A percentile compares a stretch with the other conserved stretches of the same genome.
phyloP scores from a whole-genome alignment of 1,140 invertebrate genomes.

The Frieseomelitta varia region DNA sequence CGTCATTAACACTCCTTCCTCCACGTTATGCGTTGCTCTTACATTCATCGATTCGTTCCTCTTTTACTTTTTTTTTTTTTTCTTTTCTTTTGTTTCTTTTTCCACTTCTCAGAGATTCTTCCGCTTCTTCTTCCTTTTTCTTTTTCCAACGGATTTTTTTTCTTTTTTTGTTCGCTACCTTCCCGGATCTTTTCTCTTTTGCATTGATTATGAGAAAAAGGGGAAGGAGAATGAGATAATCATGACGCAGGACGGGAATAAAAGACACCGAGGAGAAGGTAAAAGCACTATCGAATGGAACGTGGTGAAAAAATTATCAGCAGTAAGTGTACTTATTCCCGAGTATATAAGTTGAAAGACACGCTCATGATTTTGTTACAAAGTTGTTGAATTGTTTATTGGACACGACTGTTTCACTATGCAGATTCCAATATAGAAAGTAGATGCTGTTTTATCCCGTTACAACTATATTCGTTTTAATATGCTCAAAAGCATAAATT shows the following conservation, averaged over 20 bases:
- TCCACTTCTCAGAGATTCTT: neutral
- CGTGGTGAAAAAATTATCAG: conserved; percentile 7
- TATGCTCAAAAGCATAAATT: no score
- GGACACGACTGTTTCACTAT: no score
- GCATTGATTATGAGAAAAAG: neutral
- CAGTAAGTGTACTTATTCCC: neutral
- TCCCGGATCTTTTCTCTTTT: no score
- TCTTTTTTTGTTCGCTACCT: neutral
- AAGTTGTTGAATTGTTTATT: neutral
- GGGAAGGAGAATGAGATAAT: neutral
- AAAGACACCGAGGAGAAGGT: no score
- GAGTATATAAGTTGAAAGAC: neutral
- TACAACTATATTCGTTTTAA: no score
- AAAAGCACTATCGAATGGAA: neutral
- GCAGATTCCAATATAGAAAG: neutral
- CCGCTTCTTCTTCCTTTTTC: no score
- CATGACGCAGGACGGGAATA: neutral
- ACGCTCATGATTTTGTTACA: neutral
- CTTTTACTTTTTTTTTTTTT: no score
- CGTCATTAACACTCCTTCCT: conserved; percentile 7
- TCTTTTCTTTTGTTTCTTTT: neutral
- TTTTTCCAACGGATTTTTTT: neutral
- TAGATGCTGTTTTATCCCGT: no score
- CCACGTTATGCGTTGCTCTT: conserved; percentile 6
- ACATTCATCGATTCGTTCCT: neutral